Conservation (phyloP, 2,113 vertebrate genomes). For the Suricata suricatta region DNA sequence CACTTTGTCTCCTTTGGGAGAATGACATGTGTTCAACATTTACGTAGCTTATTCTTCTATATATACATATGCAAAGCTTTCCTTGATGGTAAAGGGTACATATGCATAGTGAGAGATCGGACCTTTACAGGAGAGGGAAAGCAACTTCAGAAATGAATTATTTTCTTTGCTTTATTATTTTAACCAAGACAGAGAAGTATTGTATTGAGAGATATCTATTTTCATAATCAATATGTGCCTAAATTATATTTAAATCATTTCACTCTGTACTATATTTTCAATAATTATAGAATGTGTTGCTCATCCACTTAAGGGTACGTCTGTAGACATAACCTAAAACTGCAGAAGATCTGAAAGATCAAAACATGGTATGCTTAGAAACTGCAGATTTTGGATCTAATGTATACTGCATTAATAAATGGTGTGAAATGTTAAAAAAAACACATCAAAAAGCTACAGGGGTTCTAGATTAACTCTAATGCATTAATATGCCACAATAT, state of each 20-base stretch:
- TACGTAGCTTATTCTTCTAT: conserved; percentile 67
- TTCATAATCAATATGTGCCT: conserved; percentile 87
- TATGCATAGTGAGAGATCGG: conserved; percentile 63
- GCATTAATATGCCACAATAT: conserved; percentile 73
- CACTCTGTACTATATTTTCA: conserved; percentile 84
- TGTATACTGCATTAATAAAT: conserved; percentile 84
- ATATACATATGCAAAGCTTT: conserved; percentile 77
- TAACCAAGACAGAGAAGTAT: conserved; percentile 85
- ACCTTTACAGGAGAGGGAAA: conserved; percentile 81
- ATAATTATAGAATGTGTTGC: conserved; percentile 77
- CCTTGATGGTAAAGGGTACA: conserved; percentile 54
- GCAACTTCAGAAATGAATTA: conserved; percentile 83
- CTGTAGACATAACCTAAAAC: conserved; percentile 69
- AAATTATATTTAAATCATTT: conserved; percentile 83
- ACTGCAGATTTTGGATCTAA: conserved; percentile 67
- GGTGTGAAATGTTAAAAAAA: conserved; percentile 60
- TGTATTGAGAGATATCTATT: conserved; percentile 85
- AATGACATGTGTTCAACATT: conserved; percentile 41
- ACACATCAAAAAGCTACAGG: conserved; percentile 77
- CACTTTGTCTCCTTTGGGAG: conserved; percentile 57
- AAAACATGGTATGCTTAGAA: conserved; percentile 56
- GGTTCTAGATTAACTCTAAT: conserved; percentile 68
- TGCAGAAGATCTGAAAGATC: conserved; percentile 57
- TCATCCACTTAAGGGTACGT: conserved; percentile 77
- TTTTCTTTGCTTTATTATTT: conserved; percentile 87